These are phyloP conservation scores for Pollenia griseotomentosa DNA, from an alignment of 2,888 invertebrate species.

Conservation along the genomic window DNA sequence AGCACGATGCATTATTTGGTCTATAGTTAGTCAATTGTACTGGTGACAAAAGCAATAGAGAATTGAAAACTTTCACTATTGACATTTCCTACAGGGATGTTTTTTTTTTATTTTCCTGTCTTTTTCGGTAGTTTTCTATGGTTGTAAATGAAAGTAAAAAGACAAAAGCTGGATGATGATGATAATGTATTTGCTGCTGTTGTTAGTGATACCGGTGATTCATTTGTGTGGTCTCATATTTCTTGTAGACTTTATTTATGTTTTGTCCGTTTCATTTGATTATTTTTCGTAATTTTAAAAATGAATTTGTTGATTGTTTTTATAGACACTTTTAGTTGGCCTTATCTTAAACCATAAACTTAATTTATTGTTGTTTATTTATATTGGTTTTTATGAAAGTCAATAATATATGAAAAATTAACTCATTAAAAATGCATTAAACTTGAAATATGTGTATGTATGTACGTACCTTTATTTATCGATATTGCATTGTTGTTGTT, in stretches of 20 bases:
- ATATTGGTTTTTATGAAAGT: conserved; percentile 38
- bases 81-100: too few relatives aligned
- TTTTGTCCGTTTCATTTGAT: conserved; percentile 22
- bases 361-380: conserved; percentile 62
- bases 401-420: conserved; percentile 60
- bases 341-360: conserved; percentile 67
- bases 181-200: conserved; percentile 1
- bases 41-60: too few relatives aligned
- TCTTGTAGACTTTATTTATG: conserved; percentile 37
- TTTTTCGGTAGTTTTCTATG: not conserved
- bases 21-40: too few relatives aligned
- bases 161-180: not conserved
- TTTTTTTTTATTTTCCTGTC: too few relatives aligned
- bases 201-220: conserved; percentile 56
- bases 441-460: not conserved
- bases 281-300: conserved; percentile 21
- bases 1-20: too few relatives aligned
- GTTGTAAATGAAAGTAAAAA: conserved; percentile 10
- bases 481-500: conserved; percentile 7
- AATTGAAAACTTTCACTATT: too few relatives aligned
- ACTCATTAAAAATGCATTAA: conserved; percentile 68
- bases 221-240: conserved; percentile 70
- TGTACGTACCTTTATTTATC: conserved; percentile 20
- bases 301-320: conserved; percentile 67
- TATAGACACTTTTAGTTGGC: conserved; percentile 67